Conservation (phyloP, 2,888 invertebrate species). For the Sinodicranocentrus sp. region DNA sequence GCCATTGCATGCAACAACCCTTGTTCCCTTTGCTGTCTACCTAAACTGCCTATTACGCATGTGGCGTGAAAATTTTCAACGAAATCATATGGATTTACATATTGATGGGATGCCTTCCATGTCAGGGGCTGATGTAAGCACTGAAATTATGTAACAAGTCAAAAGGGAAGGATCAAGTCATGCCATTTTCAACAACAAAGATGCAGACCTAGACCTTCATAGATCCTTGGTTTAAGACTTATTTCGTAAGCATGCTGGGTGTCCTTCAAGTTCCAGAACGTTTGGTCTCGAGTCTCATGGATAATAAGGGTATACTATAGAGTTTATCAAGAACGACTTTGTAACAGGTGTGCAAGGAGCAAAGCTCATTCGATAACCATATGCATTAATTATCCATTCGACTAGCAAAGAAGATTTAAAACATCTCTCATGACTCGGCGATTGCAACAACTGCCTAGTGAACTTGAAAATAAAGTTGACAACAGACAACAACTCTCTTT, state of each 20-base stretch:
- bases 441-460: slow-evolving; percentile 20
- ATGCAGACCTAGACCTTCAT: slow-evolving; percentile 64
- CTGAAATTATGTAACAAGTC: slow-evolving; percentile 27
- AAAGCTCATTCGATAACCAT: slow-evolving; percentile 35
- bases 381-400: slow-evolving; percentile 33
- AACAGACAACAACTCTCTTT: too few species aligned
- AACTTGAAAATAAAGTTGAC: slow-evolving; percentile 15
- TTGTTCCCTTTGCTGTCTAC: slow-evolving; percentile 27
- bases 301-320: not conserved
- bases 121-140: not conserved
- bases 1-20: slow-evolving; percentile 34
- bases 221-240: not conserved
- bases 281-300: not conserved
- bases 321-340: not conserved
- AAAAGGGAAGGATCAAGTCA: slow-evolving; percentile 40
- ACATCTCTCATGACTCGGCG: not conserved
- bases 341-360: slow-evolving; percentile 58
- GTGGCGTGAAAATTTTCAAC: slow-evolving; percentile 55
- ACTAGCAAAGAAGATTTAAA: slow-evolving; percentile 17
- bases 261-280: slow-evolving; percentile 36
- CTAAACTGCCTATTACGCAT: slow-evolving; percentile 31
- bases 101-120: slow-evolving; percentile 16
- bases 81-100: slow-evolving; percentile 45
- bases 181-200: slow-evolving; percentile 46
- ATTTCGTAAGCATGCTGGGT: not conserved